Conservation (phyloP, 2,113 vertebrate genomes). For the Anguilla japonica region DNA sequence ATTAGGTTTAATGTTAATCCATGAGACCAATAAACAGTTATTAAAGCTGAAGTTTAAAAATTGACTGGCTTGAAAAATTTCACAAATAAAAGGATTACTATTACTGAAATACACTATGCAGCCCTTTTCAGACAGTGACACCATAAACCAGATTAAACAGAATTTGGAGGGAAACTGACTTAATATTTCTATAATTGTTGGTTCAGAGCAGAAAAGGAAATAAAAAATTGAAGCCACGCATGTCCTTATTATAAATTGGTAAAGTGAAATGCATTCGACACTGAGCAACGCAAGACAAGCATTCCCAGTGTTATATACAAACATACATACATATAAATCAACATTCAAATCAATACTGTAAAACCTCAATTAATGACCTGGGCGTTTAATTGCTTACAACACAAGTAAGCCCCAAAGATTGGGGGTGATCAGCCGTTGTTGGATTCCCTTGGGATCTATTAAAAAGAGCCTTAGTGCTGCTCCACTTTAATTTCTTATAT, state of each 20-base stretch:
- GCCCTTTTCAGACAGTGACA: constrained; percentile 33
- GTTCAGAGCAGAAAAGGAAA: not conserved
- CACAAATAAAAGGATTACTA: constrained; percentile 60
- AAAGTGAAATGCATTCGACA: not conserved
- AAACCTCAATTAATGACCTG: too few species aligned
- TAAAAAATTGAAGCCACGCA: not conserved
- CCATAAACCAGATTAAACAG: constrained; percentile 29
- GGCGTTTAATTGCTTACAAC: too few species aligned
- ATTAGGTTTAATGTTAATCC: constrained; percentile 65
- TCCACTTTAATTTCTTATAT: too few species aligned
- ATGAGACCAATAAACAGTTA: constrained; percentile 62
- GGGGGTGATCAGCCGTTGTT: too few species aligned
- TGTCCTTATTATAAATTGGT: not conserved
- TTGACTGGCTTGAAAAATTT: constrained; percentile 46
- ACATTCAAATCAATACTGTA: too few species aligned
- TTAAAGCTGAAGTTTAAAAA: constrained; percentile 55
- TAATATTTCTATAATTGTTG: not conserved
- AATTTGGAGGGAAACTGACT: not conserved
- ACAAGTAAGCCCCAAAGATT: too few species aligned
- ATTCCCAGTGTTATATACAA: not conserved
- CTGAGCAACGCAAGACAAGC: not conserved
- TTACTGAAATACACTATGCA: constrained; percentile 42
- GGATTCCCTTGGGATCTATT: too few species aligned
- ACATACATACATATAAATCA: too few species aligned
- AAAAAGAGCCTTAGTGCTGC: too few species aligned